A percentile compares a stretch with the other conserved stretches of the same genome.
Evolutionary conservation across 2,888 invertebrate genomes (phyloP).

Genomic region (Romanomermis culicivorax): DNA sequence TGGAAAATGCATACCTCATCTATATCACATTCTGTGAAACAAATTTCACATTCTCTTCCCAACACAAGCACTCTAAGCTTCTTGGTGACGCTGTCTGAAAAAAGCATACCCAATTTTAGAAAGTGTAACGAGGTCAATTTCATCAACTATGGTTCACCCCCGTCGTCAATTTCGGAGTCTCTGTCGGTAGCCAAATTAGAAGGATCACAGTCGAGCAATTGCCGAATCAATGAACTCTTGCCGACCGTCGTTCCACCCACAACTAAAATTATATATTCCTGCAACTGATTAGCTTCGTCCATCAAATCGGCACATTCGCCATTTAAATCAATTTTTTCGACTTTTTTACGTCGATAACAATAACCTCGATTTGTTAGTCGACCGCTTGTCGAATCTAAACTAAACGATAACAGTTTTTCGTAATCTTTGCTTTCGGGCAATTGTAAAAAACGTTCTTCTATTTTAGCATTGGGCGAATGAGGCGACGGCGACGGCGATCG

Average conservation of each 20-base stretch:
- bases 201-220: background rate
- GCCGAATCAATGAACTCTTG: background rate
- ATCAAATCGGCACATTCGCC: no score
- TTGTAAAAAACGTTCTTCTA: slow-evolving; percentile 4
- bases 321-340: no score
- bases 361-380: slow-evolving; percentile 70
- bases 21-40: background rate
- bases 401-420: slow-evolving; percentile 61
- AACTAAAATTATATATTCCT: background rate
- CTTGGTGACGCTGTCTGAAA: background rate
- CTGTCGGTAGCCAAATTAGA: no score
- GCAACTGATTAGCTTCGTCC: background rate
- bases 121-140: background rate
- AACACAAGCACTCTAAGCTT: background rate
- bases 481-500: no score
- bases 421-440: slow-evolving; percentile 6
- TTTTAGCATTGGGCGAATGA: background rate
- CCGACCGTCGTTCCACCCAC: background rate
- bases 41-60: background rate
- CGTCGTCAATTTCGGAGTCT: no score
- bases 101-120: background rate
- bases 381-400: slow-evolving; percentile 47
- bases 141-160: background rate
- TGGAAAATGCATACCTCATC: no score
- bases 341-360: slow-evolving; percentile 38